Conservation (phyloP, 2,797 vertebrate species). For the Gymnoscopelus braueri region DNA sequence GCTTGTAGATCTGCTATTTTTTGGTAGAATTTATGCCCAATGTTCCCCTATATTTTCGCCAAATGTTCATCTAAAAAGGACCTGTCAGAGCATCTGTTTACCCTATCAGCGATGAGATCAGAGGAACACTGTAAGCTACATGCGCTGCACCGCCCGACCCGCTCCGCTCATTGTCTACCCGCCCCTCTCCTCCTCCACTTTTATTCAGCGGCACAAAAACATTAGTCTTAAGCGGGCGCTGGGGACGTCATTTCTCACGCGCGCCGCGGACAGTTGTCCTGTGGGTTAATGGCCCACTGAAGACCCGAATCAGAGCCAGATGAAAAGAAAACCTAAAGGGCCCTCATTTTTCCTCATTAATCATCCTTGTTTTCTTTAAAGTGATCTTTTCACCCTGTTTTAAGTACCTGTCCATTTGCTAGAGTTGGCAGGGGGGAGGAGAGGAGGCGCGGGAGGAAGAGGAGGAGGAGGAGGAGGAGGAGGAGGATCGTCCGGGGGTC, state of each 20-base stretch:
- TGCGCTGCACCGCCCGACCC: no score
- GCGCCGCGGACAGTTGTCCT: conserved; percentile 81
- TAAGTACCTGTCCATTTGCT: conserved; percentile 85
- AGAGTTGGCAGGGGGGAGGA: background rate
- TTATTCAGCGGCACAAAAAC: conserved; percentile 66
- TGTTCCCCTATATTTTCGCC: no score
- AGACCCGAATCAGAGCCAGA: conserved; percentile 84
- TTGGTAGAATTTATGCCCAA: no score
- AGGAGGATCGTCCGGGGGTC: conserved; percentile 77
- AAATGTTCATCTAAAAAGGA: no score
- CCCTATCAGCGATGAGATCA: conserved; percentile 48
- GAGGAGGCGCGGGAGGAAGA: no score
- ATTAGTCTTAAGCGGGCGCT: conserved; percentile 67
- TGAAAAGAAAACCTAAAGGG: conserved; percentile 81
- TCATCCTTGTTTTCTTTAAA: conserved; percentile 84
- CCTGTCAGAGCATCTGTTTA: background rate
- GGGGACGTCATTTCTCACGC: conserved; percentile 83
- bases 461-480: no score
- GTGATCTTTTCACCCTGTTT: conserved; percentile 84
- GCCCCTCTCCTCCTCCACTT: conserved; percentile 28
- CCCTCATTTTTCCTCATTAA: conserved; percentile 82
- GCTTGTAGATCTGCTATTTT: no score
- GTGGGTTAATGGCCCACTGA: conserved; percentile 82
- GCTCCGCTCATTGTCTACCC: no score
- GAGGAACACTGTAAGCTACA: conserved; percentile 10